Evolutionary conservation across 2,797 vertebrate species (phyloP), one percentile per base, ranked within the genome.

Genomic region (Phrynocephalus guinanensis): DNA sequence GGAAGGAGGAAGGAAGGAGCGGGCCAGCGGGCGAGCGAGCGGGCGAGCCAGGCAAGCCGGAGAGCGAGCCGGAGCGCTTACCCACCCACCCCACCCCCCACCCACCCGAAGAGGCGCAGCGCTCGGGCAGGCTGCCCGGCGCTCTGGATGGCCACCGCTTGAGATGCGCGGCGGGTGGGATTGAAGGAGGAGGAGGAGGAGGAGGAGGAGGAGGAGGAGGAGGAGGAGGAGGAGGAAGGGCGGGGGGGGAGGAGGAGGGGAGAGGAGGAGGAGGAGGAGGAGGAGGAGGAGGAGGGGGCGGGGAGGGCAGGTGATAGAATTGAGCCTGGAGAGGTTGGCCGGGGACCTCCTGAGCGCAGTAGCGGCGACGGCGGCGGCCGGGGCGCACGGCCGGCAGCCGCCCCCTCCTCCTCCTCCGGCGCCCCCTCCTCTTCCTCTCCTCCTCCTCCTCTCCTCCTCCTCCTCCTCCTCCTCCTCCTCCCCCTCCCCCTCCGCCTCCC

Each of bases 321-420:
- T 99, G 96, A 98, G 97, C 96, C 98, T 99, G 98, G 98, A 99
- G 95, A 33, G 33, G 33, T 33, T 33, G 33, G 33, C 98, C 75
- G 97, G 97, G 80, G 98, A 98, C 95, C 97, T 99, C 95, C 98
- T 99, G 97, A 97, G 98, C 95, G 96, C 97, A 33, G 33, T 33
- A 33, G 33, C 33, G 33, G 33, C 1, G 33, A 1, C 33, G 38
- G 72, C 60, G 24, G 72, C 97, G 44, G 86, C 52, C 33, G 86
- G 81, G 0, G 95, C 97, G 15, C 98, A 98, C 96, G 97, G 96
- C 85, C 96, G 98, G 88, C 97, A 97, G 93, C 95, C 97, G 89
- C 97, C 98, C 1, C 79, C 71, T 0, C 78, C 68, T 0, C 86
- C 86, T 77, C 52, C 52, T 52, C 52, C 52, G 50, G 50, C 50